Base-by-base conservation (phyloP, 2,797 vertebrate genomes). In the Sciurus vulgaris region DNA sequence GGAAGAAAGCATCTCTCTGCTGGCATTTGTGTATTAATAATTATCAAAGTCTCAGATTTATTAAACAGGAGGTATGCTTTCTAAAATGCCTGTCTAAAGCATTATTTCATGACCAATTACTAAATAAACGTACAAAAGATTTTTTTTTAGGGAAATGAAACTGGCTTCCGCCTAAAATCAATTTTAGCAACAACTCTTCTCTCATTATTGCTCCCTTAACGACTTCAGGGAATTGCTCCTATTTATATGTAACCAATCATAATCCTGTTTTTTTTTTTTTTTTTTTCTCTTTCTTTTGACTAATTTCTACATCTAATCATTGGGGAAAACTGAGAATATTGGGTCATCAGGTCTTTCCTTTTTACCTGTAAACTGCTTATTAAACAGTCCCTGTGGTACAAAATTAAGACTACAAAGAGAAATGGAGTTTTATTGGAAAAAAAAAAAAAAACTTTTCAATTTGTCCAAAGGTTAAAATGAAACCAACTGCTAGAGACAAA, bases 1-100 rank as follows among this genome's bases (percentile, higher is more conserved):
- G 98, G 99, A 99, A 99, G 98, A 99, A 98, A 99, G 98, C 98
- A 98, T 99, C 98, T 98, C 98, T 98, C 98, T 98, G 98, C 98
- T 99, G 98, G 98, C 97, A 96, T 97, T 97, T 96, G 84, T 95
- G 86, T 95, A 97, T 97, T 98, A 97, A 97, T 98, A 97, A 98
- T 98, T 98, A 98, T 97, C 95, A 98, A 97, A 98, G 96, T 87
- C 94, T 97, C 65, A 93, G 95, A 89, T 98, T 98, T 97, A 97
- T 98, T 97, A 98, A 98, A 96, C 5, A 44, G 96, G 98, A 98
- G 86, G 89, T 97, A 94, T 33, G 86, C 93, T 97, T 98, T 96
- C 94, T 97, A 97, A 98, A 98, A 92, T 44, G 95, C 87, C 47
- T 33, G 3, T 97, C 89, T 93, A 97, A 97, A 98, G 96, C n/a